These are phyloP conservation scores for Bothrops jararaca DNA, from an alignment of 2,113 vertebrate genomes.

Conservation along the genomic window DNA sequence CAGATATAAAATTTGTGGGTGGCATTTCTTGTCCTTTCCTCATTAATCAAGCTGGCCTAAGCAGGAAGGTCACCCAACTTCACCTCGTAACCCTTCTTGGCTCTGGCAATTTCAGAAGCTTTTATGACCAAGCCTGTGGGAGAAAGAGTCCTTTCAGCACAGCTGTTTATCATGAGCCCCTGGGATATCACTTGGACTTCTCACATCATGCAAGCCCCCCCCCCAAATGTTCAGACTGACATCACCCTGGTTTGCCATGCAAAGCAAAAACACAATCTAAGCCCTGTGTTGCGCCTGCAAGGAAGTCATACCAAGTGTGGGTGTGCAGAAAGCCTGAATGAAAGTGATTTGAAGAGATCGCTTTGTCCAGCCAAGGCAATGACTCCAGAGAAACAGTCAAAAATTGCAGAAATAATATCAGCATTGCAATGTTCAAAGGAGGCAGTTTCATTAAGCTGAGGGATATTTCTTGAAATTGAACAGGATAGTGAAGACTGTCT, in stretches of 20 bases:
- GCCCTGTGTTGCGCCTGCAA: neutral
- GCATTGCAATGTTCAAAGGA: neutral
- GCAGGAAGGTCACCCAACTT: neutral
- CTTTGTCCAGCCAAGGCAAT: slow-evolving; percentile 5
- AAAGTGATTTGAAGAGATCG: neutral
- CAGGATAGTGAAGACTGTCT: neutral
- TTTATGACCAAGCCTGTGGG: neutral
- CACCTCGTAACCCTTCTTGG: neutral
- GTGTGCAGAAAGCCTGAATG: neutral
- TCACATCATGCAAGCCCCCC: neutral
- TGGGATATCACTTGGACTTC: neutral
- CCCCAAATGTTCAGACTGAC: neutral
- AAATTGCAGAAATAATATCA: neutral
- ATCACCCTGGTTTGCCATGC: neutral
- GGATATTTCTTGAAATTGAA: neutral
- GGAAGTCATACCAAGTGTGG: neutral
- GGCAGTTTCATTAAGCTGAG: neutral
- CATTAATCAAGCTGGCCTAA: slow-evolving; percentile 2
- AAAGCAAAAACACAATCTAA: neutral
- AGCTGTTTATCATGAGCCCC: neutral
- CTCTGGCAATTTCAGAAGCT: slow-evolving; percentile 3
- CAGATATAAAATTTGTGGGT: rapidly evolving
- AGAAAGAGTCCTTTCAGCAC: slow-evolving; percentile 29
- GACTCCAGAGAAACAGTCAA: neutral
- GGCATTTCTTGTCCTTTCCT: slow-evolving; percentile 16